These are phyloP conservation scores for Tetragnatha montana DNA, from an alignment of 2,888 invertebrate genomes.

Conservation along the genomic window DNA sequence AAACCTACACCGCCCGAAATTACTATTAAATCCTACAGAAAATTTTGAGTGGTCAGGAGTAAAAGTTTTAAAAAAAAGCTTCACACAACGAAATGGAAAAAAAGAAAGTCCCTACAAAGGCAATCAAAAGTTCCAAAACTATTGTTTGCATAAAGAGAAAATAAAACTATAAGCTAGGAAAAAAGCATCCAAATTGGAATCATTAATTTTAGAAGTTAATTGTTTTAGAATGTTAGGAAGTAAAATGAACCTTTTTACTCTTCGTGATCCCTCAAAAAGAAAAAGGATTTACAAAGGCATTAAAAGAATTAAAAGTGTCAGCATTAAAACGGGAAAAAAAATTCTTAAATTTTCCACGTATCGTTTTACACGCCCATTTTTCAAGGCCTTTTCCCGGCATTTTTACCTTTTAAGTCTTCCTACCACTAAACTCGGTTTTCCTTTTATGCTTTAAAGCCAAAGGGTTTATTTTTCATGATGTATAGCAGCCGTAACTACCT, in stretches of 20 bases:
- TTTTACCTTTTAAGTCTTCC: background rate
- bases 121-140: background rate
- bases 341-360: background rate
- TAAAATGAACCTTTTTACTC: slow-evolving; percentile 9
- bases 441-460: slow-evolving; percentile 10
- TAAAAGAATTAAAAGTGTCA: slow-evolving; percentile 23
- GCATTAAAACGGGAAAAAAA: slow-evolving; percentile 20
- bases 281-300: slow-evolving; percentile 22
- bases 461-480: background rate
- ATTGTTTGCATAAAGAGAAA: background rate
- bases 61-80: too few species aligned
- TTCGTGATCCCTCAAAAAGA: background rate
- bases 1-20: too few species aligned
- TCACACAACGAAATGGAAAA: too few species aligned
- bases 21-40: too few species aligned
- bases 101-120: background rate
- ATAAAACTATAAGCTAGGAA: background rate
- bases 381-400: background rate
- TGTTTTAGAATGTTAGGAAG: slow-evolving; percentile 19
- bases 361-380: slow-evolving; percentile 1
- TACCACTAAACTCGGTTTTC: background rate
- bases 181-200: background rate
- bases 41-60: too few species aligned
- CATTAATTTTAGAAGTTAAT: slow-evolving; percentile 31
- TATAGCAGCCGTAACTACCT: slow-evolving; percentile 19